These are phyloP conservation scores for Paratilapia polleni DNA, from an alignment of 2,113 vertebrate species.

Conservation along the genomic window DNA sequence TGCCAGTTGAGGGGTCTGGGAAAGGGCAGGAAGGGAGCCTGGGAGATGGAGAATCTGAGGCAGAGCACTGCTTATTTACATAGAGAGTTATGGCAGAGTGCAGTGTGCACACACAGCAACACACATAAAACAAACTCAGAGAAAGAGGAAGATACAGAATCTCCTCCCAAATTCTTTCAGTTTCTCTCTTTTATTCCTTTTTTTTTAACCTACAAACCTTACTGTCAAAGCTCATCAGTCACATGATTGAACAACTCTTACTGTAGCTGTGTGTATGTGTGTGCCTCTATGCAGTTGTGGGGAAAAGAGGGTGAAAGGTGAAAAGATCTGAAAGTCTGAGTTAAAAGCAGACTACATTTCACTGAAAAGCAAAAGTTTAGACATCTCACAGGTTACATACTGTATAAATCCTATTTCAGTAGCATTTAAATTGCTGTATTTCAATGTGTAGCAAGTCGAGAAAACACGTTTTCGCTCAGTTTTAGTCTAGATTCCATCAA, in stretches of 20 bases:
- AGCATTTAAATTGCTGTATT: not conserved
- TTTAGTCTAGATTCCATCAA: not conserved
- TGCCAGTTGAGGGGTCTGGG: slow-evolving; percentile 8
- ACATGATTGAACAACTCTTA: not conserved
- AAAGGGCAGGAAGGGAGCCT: slow-evolving; percentile 12
- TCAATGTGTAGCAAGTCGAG: not conserved
- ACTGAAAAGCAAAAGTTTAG: too few species aligned
- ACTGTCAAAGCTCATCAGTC: slow-evolving; percentile 27
- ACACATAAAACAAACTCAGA: not conserved
- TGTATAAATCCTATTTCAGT: slow-evolving; percentile 2
- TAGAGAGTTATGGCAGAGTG: not conserved
- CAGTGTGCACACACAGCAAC: not conserved
- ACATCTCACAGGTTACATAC: not conserved
- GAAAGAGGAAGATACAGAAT: not conserved
- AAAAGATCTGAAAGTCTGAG: too few species aligned
- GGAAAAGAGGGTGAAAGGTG: not conserved
- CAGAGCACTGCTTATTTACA: slow-evolving; percentile 2
- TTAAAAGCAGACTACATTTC: too few species aligned
- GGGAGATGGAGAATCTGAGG: not conserved
- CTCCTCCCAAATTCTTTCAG: not conserved
- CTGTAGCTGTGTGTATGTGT: not conserved
- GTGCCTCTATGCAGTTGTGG: not conserved
- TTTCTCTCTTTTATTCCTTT: not conserved
- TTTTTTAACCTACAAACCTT: not conserved
- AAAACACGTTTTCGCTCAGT: not conserved